These are phyloP conservation scores for Penaeus japonicus DNA, from an alignment of 1,140 invertebrate genomes.

Conservation along the genomic window DNA sequence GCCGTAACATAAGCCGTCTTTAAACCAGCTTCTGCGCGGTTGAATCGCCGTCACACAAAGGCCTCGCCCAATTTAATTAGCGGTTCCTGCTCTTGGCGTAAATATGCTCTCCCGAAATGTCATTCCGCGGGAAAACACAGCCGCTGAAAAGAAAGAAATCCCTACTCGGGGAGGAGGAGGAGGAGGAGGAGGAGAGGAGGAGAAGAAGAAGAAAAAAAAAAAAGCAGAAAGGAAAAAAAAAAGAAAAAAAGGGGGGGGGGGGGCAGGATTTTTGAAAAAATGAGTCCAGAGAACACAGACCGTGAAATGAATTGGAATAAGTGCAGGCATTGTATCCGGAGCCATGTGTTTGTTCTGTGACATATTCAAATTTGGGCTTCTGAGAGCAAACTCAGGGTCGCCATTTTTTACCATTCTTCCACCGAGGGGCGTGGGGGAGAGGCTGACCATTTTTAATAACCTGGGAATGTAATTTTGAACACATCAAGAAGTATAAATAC, in stretches of 20 bases:
- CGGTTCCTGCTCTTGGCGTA: conserved; percentile 31
- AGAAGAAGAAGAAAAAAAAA: not conserved
- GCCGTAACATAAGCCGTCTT: not conserved
- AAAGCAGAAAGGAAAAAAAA: not conserved
- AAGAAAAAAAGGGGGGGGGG: not conserved
- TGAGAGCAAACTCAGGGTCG: not conserved
- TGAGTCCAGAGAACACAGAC: not conserved
- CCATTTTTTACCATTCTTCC: not conserved
- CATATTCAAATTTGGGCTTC: conserved; percentile 4
- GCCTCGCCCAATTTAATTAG: conserved; percentile 30
- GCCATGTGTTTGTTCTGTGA: not conserved
- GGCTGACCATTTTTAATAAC: not conserved
- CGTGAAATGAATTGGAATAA: conserved; percentile 18
- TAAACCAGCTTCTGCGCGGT: not conserved
- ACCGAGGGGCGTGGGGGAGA: not conserved
- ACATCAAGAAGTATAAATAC: conserved; percentile 35
- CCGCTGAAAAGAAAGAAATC: not conserved
- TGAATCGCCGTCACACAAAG: not conserved
- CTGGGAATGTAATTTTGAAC: conserved; percentile 27
- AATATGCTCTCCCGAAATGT: conserved; percentile 16
- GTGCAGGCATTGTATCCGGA: not conserved
- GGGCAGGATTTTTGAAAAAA: no score
- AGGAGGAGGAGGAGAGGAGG: not conserved
- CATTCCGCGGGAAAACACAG: not conserved
- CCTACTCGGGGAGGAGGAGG: not conserved